A percentile compares a stretch with the other conserved stretches of the same genome.
Conservation (phyloP, 1,140 invertebrate species). For the Leptestheria dahalacensis region DNA sequence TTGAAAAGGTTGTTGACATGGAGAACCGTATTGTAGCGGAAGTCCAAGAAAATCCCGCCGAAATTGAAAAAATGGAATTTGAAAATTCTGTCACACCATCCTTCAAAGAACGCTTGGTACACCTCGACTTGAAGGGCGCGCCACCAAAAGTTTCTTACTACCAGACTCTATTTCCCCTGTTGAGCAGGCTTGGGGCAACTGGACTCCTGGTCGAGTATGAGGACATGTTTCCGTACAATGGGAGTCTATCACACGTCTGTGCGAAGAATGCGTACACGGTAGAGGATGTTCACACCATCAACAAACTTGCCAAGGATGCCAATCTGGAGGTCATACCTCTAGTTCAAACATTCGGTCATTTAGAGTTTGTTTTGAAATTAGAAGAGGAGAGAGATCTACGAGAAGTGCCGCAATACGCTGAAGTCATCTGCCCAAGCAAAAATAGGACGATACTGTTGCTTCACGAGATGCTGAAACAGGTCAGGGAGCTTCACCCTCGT, state of each 20-base stretch:
- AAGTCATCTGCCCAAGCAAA: constrained; percentile 46
- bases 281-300: constrained; percentile 46
- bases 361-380: constrained; percentile 79
- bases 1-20: not conserved
- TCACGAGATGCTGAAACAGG: constrained; percentile 34
- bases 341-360: constrained; percentile 89
- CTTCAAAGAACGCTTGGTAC: constrained; percentile 28
- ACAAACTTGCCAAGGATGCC: constrained; percentile 44
- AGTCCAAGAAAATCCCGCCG: too few relatives aligned
- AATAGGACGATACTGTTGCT: constrained; percentile 34
- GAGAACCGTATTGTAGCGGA: too few relatives aligned
- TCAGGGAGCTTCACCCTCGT: constrained; percentile 25
- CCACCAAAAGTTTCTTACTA: constrained; percentile 59
- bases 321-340: constrained; percentile 73
- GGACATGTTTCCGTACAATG: constrained; percentile 37
- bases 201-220: constrained; percentile 37
- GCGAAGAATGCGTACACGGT: constrained; percentile 62
- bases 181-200: constrained; percentile 47
- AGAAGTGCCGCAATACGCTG: constrained; percentile 58
- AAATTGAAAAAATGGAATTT: not conserved
- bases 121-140: constrained; percentile 81
- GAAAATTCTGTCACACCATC: too few relatives aligned
- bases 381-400: constrained; percentile 54
- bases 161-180: constrained; percentile 51
- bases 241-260: constrained; percentile 33